phyloP scores from a whole-genome alignment of 1,140 invertebrate species.

The Drosophila navojoa region DNA sequence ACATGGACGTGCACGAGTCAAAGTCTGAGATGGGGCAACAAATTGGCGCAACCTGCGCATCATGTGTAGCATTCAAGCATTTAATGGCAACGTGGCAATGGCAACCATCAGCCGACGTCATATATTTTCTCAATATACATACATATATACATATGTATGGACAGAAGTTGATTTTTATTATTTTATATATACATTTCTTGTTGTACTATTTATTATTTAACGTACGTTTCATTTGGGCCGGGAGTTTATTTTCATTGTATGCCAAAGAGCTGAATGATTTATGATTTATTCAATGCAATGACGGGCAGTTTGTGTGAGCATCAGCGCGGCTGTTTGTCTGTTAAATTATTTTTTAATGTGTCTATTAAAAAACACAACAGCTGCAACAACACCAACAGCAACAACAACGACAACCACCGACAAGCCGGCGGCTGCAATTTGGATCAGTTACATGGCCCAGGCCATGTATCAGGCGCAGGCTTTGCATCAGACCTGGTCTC shows the following conservation, averaged over 20 bases:
- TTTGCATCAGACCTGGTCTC: conserved; percentile 15
- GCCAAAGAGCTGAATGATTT: conserved; percentile 75
- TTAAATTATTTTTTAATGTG: conserved; percentile 82
- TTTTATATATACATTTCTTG: background rate
- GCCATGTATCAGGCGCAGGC: conserved; percentile 5
- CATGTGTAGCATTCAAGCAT: conserved; percentile 51
- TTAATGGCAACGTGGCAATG: conserved; percentile 66
- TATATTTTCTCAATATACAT: conserved; percentile 41
- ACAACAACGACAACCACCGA: conserved; percentile 27
- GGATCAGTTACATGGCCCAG: conserved; percentile 40
- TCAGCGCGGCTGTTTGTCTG: conserved; percentile 50
- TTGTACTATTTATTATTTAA: conserved; percentile 20
- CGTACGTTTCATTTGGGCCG: conserved; percentile 4
- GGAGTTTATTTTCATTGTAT: conserved; percentile 56
- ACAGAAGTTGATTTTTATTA: background rate
- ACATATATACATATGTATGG: no score
- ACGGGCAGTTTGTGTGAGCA: conserved; percentile 41
- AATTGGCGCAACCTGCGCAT: conserved; percentile 73
- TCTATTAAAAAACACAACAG: conserved; percentile 80
- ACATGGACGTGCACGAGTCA: background rate
- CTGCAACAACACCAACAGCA: conserved; percentile 68
- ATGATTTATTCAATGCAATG: conserved; percentile 76
- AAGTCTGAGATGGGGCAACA: conserved; percentile 19
- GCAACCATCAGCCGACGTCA: conserved; percentile 48
- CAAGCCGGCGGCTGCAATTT: conserved; percentile 47